Base-by-base conservation (phyloP, 2,113 vertebrate species). In the Macquaria australasica region DNA sequence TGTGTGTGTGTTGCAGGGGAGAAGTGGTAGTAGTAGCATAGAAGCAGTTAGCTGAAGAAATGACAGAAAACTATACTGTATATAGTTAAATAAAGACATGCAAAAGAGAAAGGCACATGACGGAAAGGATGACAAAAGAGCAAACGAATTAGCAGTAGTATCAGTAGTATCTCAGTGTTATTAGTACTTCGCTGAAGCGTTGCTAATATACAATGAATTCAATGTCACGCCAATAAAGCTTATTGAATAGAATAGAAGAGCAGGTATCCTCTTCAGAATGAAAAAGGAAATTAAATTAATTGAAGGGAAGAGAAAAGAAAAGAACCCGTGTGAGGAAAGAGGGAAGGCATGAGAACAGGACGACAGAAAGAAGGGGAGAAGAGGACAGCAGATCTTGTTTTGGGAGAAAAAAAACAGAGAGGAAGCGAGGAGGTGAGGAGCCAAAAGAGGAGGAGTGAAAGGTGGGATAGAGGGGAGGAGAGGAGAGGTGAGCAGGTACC, bases 401-500 rank as follows among this genome's bases (percentile, higher is more conserved):
- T 45, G 15, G 73, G 84, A 83, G 62, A 58, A 59, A 83, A 81
- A 81, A 34, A 56, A 8, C 15, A 14, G 4, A 34, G 70, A 76
- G 53, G 69, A 71, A 59, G 66, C 50, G 5, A 74, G 59, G 78
- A 86, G 84, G 73, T 75, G 89, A 88, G 21, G 72, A 85, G 73
- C 77, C 77, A 77, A 67, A 73, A 83, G 80, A 86, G 59, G 81
- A 83, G 66, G 83, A 83, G 74, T 48, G 72, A 80, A 87, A 74
- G 82, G 82, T 86, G 76, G 72, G 55, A 68, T 31, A 21, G 43
- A 81, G 45, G 79, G 69, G 84, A 92, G 81, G 79, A 87, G 89
- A 31, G 28, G 28, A 31, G 28, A 87, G 72, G 64, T 70, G 79
- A 78, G 76, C 88, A 92, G 88, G 90, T 90, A 93, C 77, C 89